Base-by-base conservation (phyloP, 2,113 vertebrate genomes). In the Picathartes gymnocephalus region DNA sequence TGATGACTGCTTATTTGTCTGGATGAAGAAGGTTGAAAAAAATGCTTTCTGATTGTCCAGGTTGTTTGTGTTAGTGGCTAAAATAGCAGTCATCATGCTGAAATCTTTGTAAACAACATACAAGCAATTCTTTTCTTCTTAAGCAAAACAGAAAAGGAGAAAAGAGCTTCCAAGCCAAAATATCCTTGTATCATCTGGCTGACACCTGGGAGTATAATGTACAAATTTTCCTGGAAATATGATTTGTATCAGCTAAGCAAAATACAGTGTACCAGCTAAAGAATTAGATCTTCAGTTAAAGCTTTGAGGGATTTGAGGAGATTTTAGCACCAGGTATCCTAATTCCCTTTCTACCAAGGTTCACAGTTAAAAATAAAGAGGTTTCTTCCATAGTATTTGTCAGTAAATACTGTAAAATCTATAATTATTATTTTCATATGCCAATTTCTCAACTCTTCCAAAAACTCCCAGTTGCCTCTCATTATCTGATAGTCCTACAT, bases 1-100 rank as follows among this genome's bases (percentile, higher is more conserved):
- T 97, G 97, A 98, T 98, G 97, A 95, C 95, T 96, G 82, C 96
- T 97, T 96, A 94, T 95, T 97, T 96, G 95, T 96, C 96, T 92
- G 93, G 92, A 83, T 96, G 92, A 95, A 86, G 95, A 96, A 81
- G 68, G 89, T 96, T 94, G 74, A 95, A 95, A 97, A 97, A 97
- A 96, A 95, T 73, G 78, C 82, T 69, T 96, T 97, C 87, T 94
- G 94, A 97, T 96, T 96, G 94, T 97, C 96, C 97, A 97, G 96
- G 95, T 96, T 97, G 96, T 97, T 97, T 97, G 90, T 97, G 82
- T 97, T 98, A 93, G 89, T 89, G 96, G 92, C 94, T 96, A 96
- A 97, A 97, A 97, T 90, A 94, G 90, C 86, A 97, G 94, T 82
- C 61, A 81, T 70, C 51, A 81, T 73, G 86, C 91, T 88, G 88